These are phyloP conservation scores for Rattus rattus DNA, from an alignment of 2,113 vertebrate genomes.

Conservation along the genomic window DNA sequence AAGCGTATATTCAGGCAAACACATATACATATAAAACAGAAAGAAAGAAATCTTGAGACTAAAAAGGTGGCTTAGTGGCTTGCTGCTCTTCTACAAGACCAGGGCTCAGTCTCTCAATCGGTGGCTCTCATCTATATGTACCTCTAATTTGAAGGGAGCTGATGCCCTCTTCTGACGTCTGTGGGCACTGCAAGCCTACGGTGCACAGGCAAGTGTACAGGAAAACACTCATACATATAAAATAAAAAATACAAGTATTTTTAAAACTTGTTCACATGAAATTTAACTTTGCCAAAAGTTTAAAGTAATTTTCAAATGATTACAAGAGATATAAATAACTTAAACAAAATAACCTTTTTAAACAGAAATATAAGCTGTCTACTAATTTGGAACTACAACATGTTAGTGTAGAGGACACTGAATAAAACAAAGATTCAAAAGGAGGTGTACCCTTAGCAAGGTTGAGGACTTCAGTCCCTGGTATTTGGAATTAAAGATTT, in stretches of 20 bases:
- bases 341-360: slow-evolving; percentile 39
- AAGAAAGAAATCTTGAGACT: background rate
- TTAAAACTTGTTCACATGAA: background rate
- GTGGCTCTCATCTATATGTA: background rate
- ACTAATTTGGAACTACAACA: background rate
- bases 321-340: slow-evolving; percentile 35
- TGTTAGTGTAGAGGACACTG: too few species aligned
- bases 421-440: background rate
- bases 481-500: background rate
- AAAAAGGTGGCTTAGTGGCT: background rate
- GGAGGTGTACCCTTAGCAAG: background rate
- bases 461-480: background rate
- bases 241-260: background rate
- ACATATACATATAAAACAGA: background rate
- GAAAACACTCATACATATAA: background rate
- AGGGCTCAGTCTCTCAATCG: background rate
- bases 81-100: background rate
- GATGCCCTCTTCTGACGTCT: background rate
- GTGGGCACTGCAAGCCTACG: background rate
- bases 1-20: background rate
- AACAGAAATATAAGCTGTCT: background rate
- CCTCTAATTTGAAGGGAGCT: background rate
- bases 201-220: background rate
- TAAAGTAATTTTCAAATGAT: slow-evolving; percentile 29
- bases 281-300: slow-evolving; percentile 8